Evolutionary conservation across 2,888 invertebrate genomes (phyloP), one percentile per base, ranked within the genome.

Genomic region (Lissonota sp.): DNA sequence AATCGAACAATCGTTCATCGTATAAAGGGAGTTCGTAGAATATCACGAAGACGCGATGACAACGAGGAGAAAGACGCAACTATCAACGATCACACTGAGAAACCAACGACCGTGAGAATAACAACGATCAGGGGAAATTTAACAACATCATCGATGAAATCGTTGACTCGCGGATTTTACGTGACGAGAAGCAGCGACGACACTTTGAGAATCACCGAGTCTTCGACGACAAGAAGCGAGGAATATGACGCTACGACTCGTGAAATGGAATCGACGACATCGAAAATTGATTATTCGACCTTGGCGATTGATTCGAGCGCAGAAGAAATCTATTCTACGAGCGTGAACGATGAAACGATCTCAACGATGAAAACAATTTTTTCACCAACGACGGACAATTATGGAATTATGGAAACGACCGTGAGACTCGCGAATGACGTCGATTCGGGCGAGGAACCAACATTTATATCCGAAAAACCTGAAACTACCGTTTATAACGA

Each of bases 81-180:
- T 3, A 26, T 26, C 26, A 3, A 26, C 26, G 26, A 26, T 26
- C 26, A 2, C 26, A 26, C 26, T 26, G 26, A 26, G 26, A 3
- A 26, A 26, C 26, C 79, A 0, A 84, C 79, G 5, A 79, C 84
- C 0, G 16, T 84, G 0, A 84, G 55, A 51, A 80, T 85, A 7
- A 88, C 88, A 0, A 89, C 88, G 0, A 83, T 87, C 58, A 79
- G 86, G 16, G 87, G 86, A 8, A 80, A 77, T 12, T 80, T 80
- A 42, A 37, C 84, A 0, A 16, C 26, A 1, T 10, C 26, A 1
- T 10, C 67, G 37, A 12, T 79, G 12, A 79, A 72, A 49, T 49
- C 64, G 0, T 46, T 64, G 14, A 64, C 78, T 14, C 83, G 84
- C 40, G 86, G 87, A 0, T 87, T 87, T 79, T 84, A 85, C 51